Conservation (phyloP, 1,140 invertebrate genomes). For the Vanessa tameamea region DNA sequence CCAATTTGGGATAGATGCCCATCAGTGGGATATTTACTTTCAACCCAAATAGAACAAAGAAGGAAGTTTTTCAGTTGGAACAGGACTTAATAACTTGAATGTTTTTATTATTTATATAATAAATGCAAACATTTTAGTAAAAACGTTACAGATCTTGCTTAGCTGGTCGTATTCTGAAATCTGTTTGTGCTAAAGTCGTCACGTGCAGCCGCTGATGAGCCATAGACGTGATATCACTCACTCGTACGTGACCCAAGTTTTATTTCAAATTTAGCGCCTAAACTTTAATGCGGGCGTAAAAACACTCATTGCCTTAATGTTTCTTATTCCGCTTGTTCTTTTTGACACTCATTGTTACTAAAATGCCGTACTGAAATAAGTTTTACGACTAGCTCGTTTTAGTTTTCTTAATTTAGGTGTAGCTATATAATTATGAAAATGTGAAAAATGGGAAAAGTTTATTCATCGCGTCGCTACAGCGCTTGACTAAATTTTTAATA, state of each 20-base stretch:
- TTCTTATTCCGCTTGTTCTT: slow-evolving; percentile 26
- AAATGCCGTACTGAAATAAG: slow-evolving; percentile 7
- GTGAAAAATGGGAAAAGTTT: slow-evolving; percentile 71
- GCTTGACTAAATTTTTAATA: slow-evolving; percentile 65
- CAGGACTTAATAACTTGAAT: no score
- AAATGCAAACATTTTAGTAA: background rate
- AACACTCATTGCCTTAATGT: slow-evolving; percentile 47
- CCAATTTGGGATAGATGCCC: no score
- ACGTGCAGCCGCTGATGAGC: slow-evolving; percentile 73
- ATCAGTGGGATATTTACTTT: no score
- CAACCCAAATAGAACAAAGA: no score
- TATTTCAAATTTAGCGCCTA: slow-evolving; percentile 68
- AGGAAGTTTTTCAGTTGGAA: no score
- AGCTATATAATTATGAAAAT: slow-evolving; percentile 63
- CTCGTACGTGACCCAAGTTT: slow-evolving; percentile 69
- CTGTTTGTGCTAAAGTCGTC: slow-evolving; percentile 76
- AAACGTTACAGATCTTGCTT: slow-evolving; percentile 37
- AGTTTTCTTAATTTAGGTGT: slow-evolving; percentile 37
- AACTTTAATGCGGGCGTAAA: slow-evolving; percentile 54
- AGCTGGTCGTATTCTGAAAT: slow-evolving; percentile 66
- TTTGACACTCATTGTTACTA: slow-evolving; percentile 17
- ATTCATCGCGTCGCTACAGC: slow-evolving; percentile 45
- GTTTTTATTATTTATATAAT: background rate
- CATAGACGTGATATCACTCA: slow-evolving; percentile 76
- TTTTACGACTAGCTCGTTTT: slow-evolving; percentile 17